Conservation (phyloP, 2,888 invertebrate species). For the Crocallis elinguaria region DNA sequence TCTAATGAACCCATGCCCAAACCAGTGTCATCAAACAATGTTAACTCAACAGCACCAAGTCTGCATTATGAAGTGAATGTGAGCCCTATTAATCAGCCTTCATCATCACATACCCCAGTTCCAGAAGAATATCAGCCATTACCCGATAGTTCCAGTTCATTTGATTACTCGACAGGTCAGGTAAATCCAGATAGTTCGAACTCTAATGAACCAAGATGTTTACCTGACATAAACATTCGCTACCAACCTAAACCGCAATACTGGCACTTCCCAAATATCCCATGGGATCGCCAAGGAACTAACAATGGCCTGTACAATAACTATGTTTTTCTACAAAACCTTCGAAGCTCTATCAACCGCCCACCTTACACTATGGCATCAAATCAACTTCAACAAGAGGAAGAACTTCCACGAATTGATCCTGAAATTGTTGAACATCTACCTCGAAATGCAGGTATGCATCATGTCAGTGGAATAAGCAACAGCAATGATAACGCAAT, state of each 20-base stretch:
- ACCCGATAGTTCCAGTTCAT: constrained; percentile 74
- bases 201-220: constrained; percentile 47
- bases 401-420: not conserved
- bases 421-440: constrained; percentile 8
- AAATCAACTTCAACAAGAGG: not conserved
- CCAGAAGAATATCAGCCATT: constrained; percentile 80
- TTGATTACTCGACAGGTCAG: constrained; percentile 60
- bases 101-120: constrained; percentile 71
- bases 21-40: constrained; percentile 67
- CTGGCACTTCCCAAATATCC: constrained; percentile 57
- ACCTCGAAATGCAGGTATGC: not conserved
- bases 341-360: constrained; percentile 58
- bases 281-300: constrained; percentile 26
- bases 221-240: constrained; percentile 65
- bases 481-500: constrained; percentile 4
- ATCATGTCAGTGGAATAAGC: not conserved
- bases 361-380: constrained; percentile 54
- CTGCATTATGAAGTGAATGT: constrained; percentile 65
- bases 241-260: constrained; percentile 73
- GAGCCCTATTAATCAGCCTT: constrained; percentile 59
- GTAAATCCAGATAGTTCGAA: constrained; percentile 54
- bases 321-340: constrained; percentile 61
- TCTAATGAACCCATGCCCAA: constrained; percentile 53
- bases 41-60: constrained; percentile 67
- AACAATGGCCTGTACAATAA: constrained; percentile 52